Base-by-base conservation (phyloP, 92 coral and sea anemone species). In the Hydrozoanthus gracilis region DNA sequence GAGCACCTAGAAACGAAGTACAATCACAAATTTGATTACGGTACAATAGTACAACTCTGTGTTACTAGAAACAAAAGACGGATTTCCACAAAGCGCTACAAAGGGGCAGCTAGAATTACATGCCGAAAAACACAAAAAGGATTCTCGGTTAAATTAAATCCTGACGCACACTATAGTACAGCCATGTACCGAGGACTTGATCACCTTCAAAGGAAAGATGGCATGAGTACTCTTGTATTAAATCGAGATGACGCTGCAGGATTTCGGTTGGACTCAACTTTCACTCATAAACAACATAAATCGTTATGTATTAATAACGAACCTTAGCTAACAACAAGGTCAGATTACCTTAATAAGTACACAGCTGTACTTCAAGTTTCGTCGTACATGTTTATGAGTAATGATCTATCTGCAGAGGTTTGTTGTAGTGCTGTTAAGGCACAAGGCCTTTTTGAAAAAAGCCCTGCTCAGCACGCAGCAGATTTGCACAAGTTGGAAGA, bases 121-220 rank as follows among this genome's bases (percentile, higher is more conserved):
- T 82, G 87, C 20, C 87, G 91, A 9, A 74, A 67, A 56, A 91
- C 93, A 1, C 73, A 91, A 8, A 91, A 91, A 88, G 93, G 93
- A 13, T 91, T 91, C 65, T 71, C 90, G 15, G 47, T 92, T 16
- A 92, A 89, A 68, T 78, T 86, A 7, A 92, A 92, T 18, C 92
- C 89, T n/a, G 95, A 89, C 71, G 95, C 92, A 4, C 95, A 89
- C 49, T 92, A 87, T 72, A 82, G 78, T 73, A 80, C 92, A 45
- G 89, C 95, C 27, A 87, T 89, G 88, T 92, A 89, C 61, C 48
- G 88, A 74, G 77, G 86, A 7, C 78, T 92, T 49, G 93, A 92
- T 49, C 51, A 86, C 17, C 27, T 91, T 5, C 94, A 92, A 58
- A 47, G 71, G 50, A 67, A 45, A 27, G 76, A 90, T 82, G 94